Conservation (phyloP, 2,888 invertebrate genomes). For the Pimpla rufipes region DNA sequence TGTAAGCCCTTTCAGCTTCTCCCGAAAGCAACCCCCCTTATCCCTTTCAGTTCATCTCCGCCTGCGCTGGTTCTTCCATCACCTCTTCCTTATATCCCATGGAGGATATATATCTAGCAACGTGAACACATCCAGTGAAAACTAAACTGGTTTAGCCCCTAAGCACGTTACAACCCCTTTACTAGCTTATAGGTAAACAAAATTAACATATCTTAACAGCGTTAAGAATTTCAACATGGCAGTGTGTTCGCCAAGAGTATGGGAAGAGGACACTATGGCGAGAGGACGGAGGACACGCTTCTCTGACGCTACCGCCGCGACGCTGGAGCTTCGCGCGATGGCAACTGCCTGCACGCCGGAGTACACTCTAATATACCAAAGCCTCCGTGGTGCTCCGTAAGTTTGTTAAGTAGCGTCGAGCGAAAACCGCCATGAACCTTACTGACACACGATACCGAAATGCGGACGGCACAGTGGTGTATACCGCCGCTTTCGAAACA, state of each 20-base stretch:
- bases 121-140: constrained; percentile 78
- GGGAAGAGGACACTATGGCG: constrained; percentile 54
- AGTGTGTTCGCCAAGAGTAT: constrained; percentile 45
- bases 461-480: constrained; percentile 39
- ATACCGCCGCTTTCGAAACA: constrained; percentile 38
- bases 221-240: constrained; percentile 83
- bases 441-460: constrained; percentile 81
- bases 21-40: constrained; percentile 56
- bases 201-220: constrained; percentile 86
- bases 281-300: constrained; percentile 71
- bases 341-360: constrained; percentile 25
- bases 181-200: constrained; percentile 86
- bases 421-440: constrained; percentile 82
- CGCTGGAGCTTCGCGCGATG: constrained; percentile 42
- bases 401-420: constrained; percentile 84
- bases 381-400: constrained; percentile 76
- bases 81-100: constrained; percentile 58
- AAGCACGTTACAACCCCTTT: constrained; percentile 85
- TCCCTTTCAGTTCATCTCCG: constrained; percentile 32
- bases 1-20: constrained; percentile 70
- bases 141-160: constrained; percentile 85
- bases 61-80: constrained; percentile 47
- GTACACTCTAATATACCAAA: constrained; percentile 56
- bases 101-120: constrained; percentile 80
- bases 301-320: constrained; percentile 48